Evolutionary conservation across 1,140 invertebrate genomes (phyloP).

Genomic region (Catajapyx aquilonaris): DNA sequence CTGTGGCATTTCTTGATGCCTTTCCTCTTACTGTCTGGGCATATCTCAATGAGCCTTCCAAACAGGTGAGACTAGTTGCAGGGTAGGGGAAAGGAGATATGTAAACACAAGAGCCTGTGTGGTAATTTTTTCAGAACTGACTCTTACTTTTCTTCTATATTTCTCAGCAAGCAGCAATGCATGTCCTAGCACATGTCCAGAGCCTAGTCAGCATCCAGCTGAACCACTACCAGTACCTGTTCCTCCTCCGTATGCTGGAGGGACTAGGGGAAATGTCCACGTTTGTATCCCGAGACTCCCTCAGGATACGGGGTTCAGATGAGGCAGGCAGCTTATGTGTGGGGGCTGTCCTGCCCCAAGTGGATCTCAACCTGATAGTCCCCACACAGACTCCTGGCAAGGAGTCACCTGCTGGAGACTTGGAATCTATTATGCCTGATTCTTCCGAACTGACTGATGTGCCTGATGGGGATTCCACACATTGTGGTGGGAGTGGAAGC

Average conservation of each 20-base stretch:
- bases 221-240: slow-evolving; percentile 83
- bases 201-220: slow-evolving; percentile 64
- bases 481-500: too few relatives aligned
- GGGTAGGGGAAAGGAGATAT: too few relatives aligned
- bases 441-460: slow-evolving; percentile 59
- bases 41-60: slow-evolving; percentile 16
- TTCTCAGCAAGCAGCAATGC: slow-evolving; percentile 31
- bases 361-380: slow-evolving; percentile 72
- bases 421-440: slow-evolving; percentile 58
- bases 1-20: slow-evolving; percentile 73
- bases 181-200: slow-evolving; percentile 46
- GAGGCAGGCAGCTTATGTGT: slow-evolving; percentile 9
- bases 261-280: slow-evolving; percentile 54
- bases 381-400: slow-evolving; percentile 54
- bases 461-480: too few relatives aligned
- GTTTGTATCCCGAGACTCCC: slow-evolving; percentile 56
- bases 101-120: slow-evolving; percentile 1
- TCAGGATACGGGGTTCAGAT: slow-evolving; percentile 30
- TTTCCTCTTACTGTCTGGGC: slow-evolving; percentile 70
- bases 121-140: too few relatives aligned
- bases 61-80: not conserved
- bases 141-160: too few relatives aligned
- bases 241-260: slow-evolving; percentile 63
- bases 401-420: slow-evolving; percentile 49
- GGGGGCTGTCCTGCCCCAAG: slow-evolving; percentile 19